Conservation (phyloP, 2,888 invertebrate genomes). For the Byasa hedistus region DNA sequence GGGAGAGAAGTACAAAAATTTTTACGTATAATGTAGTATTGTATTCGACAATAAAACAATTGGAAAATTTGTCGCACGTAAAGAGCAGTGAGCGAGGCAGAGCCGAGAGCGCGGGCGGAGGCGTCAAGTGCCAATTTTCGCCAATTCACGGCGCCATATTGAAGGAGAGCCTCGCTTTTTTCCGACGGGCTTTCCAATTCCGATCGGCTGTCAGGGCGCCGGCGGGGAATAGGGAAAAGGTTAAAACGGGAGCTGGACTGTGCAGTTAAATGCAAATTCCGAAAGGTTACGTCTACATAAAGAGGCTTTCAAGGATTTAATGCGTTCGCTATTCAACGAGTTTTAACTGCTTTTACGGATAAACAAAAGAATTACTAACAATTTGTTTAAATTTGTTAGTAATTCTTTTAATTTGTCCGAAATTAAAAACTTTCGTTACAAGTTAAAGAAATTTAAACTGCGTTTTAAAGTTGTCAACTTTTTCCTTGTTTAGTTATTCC, state of each 20-base stretch:
- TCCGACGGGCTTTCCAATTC: constrained; percentile 23
- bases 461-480: too few species aligned
- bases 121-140: constrained; percentile 47
- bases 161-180: constrained; percentile 40
- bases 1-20: too few species aligned
- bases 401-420: too few species aligned
- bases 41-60: constrained; percentile 2
- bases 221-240: constrained; percentile 20
- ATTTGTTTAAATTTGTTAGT: too few species aligned
- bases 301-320: not conserved
- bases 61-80: constrained; percentile 1
- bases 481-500: too few species aligned
- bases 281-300: not conserved
- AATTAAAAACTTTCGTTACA: too few species aligned
- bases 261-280: constrained; percentile 2
- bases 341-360: not conserved
- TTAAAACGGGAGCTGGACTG: constrained; percentile 4
- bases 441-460: too few species aligned
- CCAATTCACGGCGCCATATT: constrained; percentile 47
- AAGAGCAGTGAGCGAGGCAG: not conserved
- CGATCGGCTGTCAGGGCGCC: constrained; percentile 23
- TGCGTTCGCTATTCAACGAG: not conserved
- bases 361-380: too few species aligned
- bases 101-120: constrained; percentile 13
- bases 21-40: too few species aligned